Percentiles rank a stretch among this genome's conserved stretches.
Evolutionary conservation across 2,797 vertebrate species (phyloP).

Genomic region (Muscicapa comitata): DNA sequence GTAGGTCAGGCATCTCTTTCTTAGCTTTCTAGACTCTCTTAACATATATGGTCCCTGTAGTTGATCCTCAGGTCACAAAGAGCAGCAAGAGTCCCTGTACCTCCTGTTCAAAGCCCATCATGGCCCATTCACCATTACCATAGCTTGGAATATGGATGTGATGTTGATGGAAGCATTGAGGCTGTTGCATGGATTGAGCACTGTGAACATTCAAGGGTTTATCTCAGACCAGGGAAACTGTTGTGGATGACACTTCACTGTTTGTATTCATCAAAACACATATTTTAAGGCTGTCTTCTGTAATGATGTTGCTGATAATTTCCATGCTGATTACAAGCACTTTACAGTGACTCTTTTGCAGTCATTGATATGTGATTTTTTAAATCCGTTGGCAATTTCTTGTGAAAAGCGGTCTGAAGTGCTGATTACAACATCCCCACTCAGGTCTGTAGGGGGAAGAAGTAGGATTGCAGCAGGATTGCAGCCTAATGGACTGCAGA

Average conservation of each 20-base stretch:
- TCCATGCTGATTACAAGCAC: constrained; percentile 24
- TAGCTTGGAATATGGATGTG: not conserved
- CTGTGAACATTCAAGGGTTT: not conserved
- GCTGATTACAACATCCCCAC: constrained; percentile 10
- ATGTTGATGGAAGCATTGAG: not conserved
- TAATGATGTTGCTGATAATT: not conserved
- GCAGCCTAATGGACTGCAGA: not conserved
- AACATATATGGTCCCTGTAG: not conserved
- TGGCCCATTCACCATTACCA: not conserved
- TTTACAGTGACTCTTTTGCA: not conserved
- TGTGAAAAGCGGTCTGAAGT: constrained; percentile 15
- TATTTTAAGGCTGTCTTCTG: not conserved
- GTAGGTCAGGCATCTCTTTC: not conserved
- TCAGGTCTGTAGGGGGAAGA: not conserved
- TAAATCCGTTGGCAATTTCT: not conserved
- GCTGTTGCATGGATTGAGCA: not conserved
- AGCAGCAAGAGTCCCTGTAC: not conserved
- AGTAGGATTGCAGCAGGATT: not conserved
- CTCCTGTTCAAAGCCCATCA: not conserved
- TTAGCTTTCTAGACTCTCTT: not conserved
- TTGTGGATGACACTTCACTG: not conserved
- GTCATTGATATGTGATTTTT: not conserved
- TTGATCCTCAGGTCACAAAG: not conserved
- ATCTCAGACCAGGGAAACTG: not conserved
- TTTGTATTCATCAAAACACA: not conserved